Percentiles rank a stretch among this genome's conserved stretches.
Conservation (phyloP, 2,888 invertebrate genomes). For the Nomada goodeniana region DNA sequence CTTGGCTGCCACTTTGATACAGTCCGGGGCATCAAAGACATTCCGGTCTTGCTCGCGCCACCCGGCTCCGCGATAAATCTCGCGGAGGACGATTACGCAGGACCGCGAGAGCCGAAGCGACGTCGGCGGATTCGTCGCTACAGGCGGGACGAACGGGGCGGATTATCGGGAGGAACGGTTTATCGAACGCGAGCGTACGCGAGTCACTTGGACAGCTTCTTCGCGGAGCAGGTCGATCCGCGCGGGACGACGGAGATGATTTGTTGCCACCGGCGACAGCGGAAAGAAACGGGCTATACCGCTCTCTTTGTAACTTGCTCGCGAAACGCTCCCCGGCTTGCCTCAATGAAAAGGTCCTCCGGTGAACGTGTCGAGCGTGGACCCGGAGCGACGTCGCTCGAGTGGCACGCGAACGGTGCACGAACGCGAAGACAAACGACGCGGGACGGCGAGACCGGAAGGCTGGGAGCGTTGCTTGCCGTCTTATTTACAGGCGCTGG, state of each 20-base stretch:
- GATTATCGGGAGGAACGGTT: constrained; percentile 71
- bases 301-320: constrained; percentile 2
- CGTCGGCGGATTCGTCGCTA: constrained; percentile 70
- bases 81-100: constrained; percentile 66
- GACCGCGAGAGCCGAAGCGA: constrained; percentile 52
- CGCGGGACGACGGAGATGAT: constrained; percentile 50
- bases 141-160: constrained; percentile 56
- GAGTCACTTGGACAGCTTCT: constrained; percentile 31
- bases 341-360: constrained; percentile 42
- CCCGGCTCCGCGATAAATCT: constrained; percentile 77
- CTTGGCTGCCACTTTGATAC: constrained; percentile 81
- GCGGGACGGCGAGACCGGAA: not conserved
- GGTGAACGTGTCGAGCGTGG: constrained; percentile 26
- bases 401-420: constrained; percentile 20
- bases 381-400: constrained; percentile 9
- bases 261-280: constrained; percentile 38
- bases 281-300: not conserved
- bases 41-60: constrained; percentile 71
- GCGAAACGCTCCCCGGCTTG: not conserved
- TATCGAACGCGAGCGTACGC: constrained; percentile 55
- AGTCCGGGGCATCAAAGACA: constrained; percentile 82
- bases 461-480: constrained; percentile 2
- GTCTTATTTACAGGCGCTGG: constrained; percentile 19
- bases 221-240: constrained; percentile 22
- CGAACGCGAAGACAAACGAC: constrained; percentile 34